Evolutionary conservation across 2,113 vertebrate species (phyloP).

Genomic region (Climacteris rufus): DNA sequence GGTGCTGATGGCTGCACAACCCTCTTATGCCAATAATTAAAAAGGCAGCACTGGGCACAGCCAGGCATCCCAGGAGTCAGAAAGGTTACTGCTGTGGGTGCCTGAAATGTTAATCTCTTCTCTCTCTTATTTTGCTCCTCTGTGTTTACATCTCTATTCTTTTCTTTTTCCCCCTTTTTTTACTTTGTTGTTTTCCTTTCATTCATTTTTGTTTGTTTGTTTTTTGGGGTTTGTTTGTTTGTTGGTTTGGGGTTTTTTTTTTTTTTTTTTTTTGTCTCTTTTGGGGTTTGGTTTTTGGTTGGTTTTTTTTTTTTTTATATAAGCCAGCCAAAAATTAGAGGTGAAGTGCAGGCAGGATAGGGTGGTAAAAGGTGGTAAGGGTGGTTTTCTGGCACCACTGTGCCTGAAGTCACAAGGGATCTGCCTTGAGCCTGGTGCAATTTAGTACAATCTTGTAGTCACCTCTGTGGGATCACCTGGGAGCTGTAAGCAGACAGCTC

Average conservation of each 20-base stretch:
- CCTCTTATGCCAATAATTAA: constrained; percentile 7
- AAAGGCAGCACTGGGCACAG: not conserved
- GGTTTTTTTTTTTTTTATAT: not conserved
- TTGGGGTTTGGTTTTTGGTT: too few relatives aligned
- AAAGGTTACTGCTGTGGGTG: not conserved
- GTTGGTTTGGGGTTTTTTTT: not conserved
- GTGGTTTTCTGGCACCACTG: not conserved
- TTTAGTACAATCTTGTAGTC: not conserved
- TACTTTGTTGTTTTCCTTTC: not conserved
- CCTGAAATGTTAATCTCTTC: not conserved
- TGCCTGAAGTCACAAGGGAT: not conserved
- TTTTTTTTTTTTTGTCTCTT: not conserved
- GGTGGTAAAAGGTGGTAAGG: not conserved
- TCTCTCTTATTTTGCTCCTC: not conserved
- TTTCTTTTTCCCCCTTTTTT: too few relatives aligned
- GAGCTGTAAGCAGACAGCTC: not conserved
- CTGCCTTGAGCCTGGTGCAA: not conserved
- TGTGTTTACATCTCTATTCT: not conserved
- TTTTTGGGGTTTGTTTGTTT: too few relatives aligned
- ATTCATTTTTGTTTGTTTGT: not conserved
- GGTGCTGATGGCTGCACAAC: not conserved
- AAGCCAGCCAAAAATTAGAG: not conserved
- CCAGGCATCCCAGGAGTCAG: not conserved
- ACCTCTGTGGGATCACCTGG: not conserved
- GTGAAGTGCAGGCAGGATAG: not conserved